These are phyloP conservation scores for Percopsis omiscomaycus DNA, from an alignment of 2,797 vertebrate species.

Conservation along the genomic window DNA sequence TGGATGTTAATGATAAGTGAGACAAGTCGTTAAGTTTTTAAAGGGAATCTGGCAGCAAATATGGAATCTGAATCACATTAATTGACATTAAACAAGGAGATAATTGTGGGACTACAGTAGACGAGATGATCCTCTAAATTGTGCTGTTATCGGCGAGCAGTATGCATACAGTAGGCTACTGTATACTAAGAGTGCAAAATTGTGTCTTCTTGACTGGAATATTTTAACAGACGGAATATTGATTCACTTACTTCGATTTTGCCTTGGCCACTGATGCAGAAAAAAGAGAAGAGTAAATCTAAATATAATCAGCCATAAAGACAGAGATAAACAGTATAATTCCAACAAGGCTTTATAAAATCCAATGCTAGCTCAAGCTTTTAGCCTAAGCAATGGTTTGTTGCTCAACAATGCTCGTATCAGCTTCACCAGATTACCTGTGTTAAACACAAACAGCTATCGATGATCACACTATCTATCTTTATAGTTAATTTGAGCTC, in stretches of 20 bases:
- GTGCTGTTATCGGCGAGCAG: neutral
- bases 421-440: neutral
- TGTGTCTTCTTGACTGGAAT: no score
- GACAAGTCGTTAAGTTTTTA: neutral
- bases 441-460: neutral
- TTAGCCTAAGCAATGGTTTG: neutral
- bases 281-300: constrained; percentile 34
- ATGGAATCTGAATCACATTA: no score
- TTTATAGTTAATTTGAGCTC: no score
- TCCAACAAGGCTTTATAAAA: neutral
- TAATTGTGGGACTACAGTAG: no score
- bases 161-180: no score
- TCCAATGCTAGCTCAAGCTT: neutral
- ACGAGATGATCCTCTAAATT: no score
- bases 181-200: no score
- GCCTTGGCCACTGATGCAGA: constrained; percentile 86
- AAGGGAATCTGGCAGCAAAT: neutral
- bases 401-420: neutral
- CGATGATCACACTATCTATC: neutral
- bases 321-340: neutral
- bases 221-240: neutral
- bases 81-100: no score
- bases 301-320: neutral
- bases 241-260: constrained; percentile 91
- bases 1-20: neutral